Conservation (phyloP, 2,888 invertebrate genomes). For the Synergus umbraculus region DNA sequence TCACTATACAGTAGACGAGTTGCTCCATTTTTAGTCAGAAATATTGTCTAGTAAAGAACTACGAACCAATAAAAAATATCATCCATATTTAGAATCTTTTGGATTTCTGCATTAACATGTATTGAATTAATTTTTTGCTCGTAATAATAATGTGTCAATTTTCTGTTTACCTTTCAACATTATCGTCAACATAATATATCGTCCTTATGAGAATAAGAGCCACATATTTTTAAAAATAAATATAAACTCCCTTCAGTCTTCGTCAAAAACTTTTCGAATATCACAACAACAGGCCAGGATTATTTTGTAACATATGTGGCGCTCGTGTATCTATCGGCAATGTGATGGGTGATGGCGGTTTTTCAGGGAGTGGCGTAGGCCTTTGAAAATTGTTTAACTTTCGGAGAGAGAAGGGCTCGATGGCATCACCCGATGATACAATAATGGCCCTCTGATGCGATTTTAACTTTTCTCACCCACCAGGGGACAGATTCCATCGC, state of each 20-base stretch:
- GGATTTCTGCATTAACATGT: too few relatives aligned
- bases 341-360: conserved; percentile 33
- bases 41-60: too few relatives aligned
- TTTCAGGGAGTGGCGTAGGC: conserved; percentile 44
- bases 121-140: too few relatives aligned
- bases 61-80: too few relatives aligned
- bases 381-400: conserved; percentile 69
- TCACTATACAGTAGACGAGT: neutral
- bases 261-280: conserved; percentile 60
- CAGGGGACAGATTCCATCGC: conserved; percentile 58
- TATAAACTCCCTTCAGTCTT: conserved; percentile 66
- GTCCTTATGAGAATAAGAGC: neutral
- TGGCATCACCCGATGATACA: conserved; percentile 62
- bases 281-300: conserved; percentile 46
- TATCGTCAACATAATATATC: too few relatives aligned
- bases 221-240: conserved; percentile 21
- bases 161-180: too few relatives aligned
- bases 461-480: conserved; percentile 67
- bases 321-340: conserved; percentile 38
- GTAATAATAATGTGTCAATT: too few relatives aligned
- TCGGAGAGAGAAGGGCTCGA: conserved; percentile 52
- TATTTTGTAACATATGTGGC: conserved; percentile 60
- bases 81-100: too few relatives aligned
- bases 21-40: too few relatives aligned
- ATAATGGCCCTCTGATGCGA: conserved; percentile 68